Percentiles rank a stretch among this genome's conserved stretches.
Conservation (phyloP, 2,797 vertebrate genomes). For the Lutjanus campechanus region DNA sequence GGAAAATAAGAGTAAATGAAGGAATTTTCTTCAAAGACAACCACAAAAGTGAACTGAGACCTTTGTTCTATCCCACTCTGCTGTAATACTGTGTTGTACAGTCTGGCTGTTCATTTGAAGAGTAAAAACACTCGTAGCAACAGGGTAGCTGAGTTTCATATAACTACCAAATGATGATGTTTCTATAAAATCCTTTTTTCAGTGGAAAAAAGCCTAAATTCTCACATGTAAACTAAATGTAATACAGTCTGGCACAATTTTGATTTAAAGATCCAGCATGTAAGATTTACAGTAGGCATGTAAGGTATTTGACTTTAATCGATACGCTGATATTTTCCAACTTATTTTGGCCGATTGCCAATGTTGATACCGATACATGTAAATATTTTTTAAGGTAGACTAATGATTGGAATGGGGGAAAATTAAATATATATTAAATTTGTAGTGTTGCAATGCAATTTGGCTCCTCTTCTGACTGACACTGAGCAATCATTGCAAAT, state of each 20-base stretch:
- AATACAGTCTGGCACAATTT: background rate
- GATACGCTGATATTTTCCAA: too few relatives aligned
- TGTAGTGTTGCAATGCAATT: too few relatives aligned
- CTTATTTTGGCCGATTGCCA: too few relatives aligned
- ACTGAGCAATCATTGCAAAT: too few relatives aligned
- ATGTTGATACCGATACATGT: too few relatives aligned
- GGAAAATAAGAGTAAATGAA: conserved; percentile 27
- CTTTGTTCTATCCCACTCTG: conserved; percentile 17
- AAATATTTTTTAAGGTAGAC: too few relatives aligned
- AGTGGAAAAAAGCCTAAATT: background rate
- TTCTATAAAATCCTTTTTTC: background rate
- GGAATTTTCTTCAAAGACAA: conserved; percentile 19
- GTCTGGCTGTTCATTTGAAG: background rate
- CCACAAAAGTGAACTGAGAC: background rate
- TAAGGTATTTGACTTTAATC: too few relatives aligned
- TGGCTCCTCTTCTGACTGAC: too few relatives aligned
- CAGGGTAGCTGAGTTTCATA: background rate
- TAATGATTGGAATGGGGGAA: too few relatives aligned
- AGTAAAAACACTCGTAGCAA: background rate
- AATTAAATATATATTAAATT: too few relatives aligned
- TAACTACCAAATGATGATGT: background rate
- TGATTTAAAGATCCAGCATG: too few relatives aligned
- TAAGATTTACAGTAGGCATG: too few relatives aligned
- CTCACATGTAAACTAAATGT: background rate
- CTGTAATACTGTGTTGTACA: background rate